Percentiles rank a stretch among this genome's conserved stretches.
These are phyloP conservation scores for Zoanthus gigantus DNA, from an alignment of 92 coral and sea anemone genomes.

Conservation along the genomic window DNA sequence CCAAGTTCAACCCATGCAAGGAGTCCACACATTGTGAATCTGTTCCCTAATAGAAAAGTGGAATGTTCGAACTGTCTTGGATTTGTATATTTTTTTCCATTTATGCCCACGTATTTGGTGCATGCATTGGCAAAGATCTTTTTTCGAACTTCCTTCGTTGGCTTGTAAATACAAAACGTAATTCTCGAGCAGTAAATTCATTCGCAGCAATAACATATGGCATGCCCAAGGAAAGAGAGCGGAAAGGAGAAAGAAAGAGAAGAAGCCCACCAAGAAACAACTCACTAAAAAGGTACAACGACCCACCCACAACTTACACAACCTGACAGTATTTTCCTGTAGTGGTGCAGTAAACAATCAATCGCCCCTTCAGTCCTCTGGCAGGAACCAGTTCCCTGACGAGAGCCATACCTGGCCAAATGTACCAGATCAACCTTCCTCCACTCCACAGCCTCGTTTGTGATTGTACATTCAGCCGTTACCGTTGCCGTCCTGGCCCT, in stretches of 20 bases:
- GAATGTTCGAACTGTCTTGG: conserved; percentile 59
- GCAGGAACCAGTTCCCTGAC: no score
- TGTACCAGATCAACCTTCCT: no score
- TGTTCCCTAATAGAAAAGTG: conserved; percentile 49
- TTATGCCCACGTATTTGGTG: conserved; percentile 61
- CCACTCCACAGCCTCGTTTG: no score
- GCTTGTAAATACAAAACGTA: conserved; percentile 55
- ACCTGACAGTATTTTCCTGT: no score
- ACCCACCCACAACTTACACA: no score
- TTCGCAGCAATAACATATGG: conserved; percentile 39
- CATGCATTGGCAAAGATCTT: conserved; percentile 27
- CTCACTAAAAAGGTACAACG: no score
- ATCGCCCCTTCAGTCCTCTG: no score
- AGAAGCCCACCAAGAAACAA: not conserved
- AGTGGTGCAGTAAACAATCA: no score
- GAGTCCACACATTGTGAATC: conserved; percentile 48
- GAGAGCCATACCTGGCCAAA: no score
- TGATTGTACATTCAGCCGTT: no score
- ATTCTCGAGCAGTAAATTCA: conserved; percentile 47
- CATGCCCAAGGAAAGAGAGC: conserved; percentile 63
- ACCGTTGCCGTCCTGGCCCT: no score
- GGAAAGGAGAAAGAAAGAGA: conserved; percentile 12
- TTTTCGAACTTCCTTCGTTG: conserved; percentile 50
- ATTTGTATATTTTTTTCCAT: conserved; percentile 29
- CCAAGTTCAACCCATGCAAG: conserved; percentile 50